A percentile compares a stretch with the other conserved stretches of the same genome.
These are phyloP conservation scores for Sebastes iracundus DNA, from an alignment of 2,797 vertebrate species.

Conservation along the genomic window DNA sequence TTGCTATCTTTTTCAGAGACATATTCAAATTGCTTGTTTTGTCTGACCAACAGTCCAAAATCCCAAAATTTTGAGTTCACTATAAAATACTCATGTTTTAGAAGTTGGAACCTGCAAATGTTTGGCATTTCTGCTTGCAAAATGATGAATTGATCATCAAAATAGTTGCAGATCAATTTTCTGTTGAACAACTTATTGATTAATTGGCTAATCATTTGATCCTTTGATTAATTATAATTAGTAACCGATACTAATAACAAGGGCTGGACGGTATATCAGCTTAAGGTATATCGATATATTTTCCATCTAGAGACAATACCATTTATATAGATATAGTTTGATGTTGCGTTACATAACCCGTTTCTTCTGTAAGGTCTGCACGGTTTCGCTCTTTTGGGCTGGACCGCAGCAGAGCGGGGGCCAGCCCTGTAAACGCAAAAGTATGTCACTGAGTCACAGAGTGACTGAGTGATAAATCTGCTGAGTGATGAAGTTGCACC, in stretches of 20 bases:
- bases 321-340: background rate
- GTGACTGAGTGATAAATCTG: no score
- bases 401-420: no score
- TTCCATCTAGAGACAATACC: no score
- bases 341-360: background rate
- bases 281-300: background rate
- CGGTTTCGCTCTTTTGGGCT: no score
- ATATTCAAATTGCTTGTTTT: background rate
- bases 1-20: background rate
- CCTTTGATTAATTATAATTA: background rate
- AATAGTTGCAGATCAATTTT: background rate
- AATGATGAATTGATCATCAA: background rate
- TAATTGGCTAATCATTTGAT: background rate
- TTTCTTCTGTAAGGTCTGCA: no score
- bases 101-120: background rate
- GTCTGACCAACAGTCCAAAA: background rate
- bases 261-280: background rate
- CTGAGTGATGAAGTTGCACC: no score
- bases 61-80: background rate
- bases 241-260: background rate
- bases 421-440: no score
- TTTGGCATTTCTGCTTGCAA: background rate
- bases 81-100: background rate
- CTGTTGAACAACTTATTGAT: background rate
- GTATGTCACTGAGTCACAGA: no score